Evolutionary conservation across 2,888 invertebrate species (phyloP).

Genomic region (Chironomus tentans): DNA sequence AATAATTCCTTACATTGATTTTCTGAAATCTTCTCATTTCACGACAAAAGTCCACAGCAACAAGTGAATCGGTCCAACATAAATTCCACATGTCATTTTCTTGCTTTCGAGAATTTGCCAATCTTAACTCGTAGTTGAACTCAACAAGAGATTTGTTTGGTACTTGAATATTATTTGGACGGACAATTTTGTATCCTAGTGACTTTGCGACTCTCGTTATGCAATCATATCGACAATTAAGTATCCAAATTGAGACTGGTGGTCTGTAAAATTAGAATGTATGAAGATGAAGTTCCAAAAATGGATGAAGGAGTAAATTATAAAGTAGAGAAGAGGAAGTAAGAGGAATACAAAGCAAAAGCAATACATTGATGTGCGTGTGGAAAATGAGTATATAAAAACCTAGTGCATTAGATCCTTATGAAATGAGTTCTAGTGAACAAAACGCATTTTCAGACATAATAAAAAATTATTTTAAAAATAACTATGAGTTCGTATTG

Average conservation of each 20-base stretch:
- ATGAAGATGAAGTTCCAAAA: too few relatives aligned
- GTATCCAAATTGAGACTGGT: conserved; percentile 52
- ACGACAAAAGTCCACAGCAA: conserved; percentile 77
- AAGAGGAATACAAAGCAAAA: too few relatives aligned
- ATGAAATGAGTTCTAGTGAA: not conserved
- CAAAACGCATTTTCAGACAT: too few relatives aligned
- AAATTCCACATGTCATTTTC: conserved; percentile 82
- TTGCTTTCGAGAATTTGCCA: conserved; percentile 40
- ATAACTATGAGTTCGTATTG: not conserved
- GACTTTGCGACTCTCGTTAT: conserved; percentile 50
- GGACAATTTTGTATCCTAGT: conserved; percentile 15
- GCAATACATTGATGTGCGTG: too few relatives aligned
- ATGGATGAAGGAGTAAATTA: too few relatives aligned
- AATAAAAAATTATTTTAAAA: not conserved
- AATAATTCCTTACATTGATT: conserved; percentile 64
- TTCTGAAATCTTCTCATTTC: conserved; percentile 88
- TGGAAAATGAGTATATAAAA: too few relatives aligned
- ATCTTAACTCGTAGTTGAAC: conserved; percentile 40
- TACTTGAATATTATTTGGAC: not conserved
- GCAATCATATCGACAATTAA: conserved; percentile 64
- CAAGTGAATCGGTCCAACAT: conserved; percentile 82
- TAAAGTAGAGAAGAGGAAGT: too few relatives aligned
- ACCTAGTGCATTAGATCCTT: too few relatives aligned
- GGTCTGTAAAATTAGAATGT: conserved; percentile 26
- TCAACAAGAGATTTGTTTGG: conserved; percentile 49